A percentile compares a stretch with the other conserved stretches of the same genome.
phyloP scores from a whole-genome alignment of 2,888 invertebrate species.

The Cryptus armator region DNA sequence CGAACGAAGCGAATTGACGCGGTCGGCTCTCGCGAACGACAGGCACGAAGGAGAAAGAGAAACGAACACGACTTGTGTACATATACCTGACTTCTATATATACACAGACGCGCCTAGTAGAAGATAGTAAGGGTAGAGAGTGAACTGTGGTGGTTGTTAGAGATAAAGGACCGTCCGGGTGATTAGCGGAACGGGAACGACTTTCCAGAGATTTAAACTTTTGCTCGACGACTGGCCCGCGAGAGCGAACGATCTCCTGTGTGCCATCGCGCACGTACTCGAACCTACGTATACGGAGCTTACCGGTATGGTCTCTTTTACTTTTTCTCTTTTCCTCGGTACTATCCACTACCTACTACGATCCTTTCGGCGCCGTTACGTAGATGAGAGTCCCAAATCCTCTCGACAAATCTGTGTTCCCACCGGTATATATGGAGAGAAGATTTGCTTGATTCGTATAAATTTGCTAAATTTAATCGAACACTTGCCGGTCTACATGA shows the following conservation, averaged over 20 bases:
- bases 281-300: conserved; percentile 18
- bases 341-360: neutral
- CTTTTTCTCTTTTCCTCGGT: neutral
- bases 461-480: neutral
- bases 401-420: neutral
- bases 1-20: conserved; percentile 37
- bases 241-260: conserved; percentile 59
- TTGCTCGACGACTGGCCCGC: conserved; percentile 50
- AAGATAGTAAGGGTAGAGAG: neutral
- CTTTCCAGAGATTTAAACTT: conserved; percentile 76
- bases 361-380: conserved; percentile 1
- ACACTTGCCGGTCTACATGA: neutral
- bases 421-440: neutral
- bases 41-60: conserved; percentile 28
- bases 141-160: conserved; percentile 52
- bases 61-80: conserved; percentile 29
- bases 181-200: conserved; percentile 69
- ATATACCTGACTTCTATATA: neutral
- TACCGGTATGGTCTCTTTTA: neutral
- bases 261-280: conserved; percentile 60
- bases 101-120: neutral
- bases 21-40: conserved; percentile 22
- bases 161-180: conserved; percentile 71
- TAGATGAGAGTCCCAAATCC: neutral
- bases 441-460: neutral